A percentile compares a stretch with the other conserved stretches of the same genome.
Evolutionary conservation across 2,797 vertebrate genomes (phyloP).

Genomic region (Stomatorhinus walkeri): DNA sequence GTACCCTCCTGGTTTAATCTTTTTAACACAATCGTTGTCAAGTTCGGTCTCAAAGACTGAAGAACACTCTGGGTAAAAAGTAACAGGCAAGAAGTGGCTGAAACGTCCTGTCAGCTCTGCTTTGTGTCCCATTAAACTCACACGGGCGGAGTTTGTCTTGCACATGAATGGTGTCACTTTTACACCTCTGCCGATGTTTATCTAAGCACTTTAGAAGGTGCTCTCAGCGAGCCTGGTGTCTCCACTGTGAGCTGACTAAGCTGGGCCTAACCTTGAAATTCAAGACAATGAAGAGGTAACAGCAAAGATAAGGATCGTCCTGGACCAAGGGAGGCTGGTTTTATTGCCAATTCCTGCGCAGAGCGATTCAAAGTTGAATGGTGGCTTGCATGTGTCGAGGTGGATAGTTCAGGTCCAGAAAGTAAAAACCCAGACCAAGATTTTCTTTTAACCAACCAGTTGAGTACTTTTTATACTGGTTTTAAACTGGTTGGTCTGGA

Average conservation of each 20-base stretch:
- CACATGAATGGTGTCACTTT: conserved; percentile 44
- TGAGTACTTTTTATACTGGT: too few relatives aligned
- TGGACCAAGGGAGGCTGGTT: background rate
- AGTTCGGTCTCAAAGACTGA: background rate
- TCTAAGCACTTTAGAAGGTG: conserved; percentile 20
- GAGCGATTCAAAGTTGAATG: background rate
- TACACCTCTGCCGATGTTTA: conserved; percentile 34
- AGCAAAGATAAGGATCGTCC: background rate
- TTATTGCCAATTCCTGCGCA: background rate
- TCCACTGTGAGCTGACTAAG: background rate
- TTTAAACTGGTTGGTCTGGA: too few relatives aligned
- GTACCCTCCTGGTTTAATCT: background rate
- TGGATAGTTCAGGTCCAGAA: background rate
- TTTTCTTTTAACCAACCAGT: background rate
- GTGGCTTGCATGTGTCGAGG: background rate
- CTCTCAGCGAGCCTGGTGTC: background rate
- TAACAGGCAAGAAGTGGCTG: conserved; percentile 23
- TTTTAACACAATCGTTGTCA: background rate
- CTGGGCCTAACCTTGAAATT: background rate
- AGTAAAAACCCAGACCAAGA: background rate
- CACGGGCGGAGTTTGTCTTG: conserved; percentile 34
- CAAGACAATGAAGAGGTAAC: background rate
- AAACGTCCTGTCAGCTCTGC: conserved; percentile 37
- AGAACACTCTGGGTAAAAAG: background rate
- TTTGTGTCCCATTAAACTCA: conserved; percentile 35